Evolutionary conservation across 2,888 invertebrate genomes (phyloP), one percentile per base, ranked within the genome.

Genomic region (Agrochola macilenta): DNA sequence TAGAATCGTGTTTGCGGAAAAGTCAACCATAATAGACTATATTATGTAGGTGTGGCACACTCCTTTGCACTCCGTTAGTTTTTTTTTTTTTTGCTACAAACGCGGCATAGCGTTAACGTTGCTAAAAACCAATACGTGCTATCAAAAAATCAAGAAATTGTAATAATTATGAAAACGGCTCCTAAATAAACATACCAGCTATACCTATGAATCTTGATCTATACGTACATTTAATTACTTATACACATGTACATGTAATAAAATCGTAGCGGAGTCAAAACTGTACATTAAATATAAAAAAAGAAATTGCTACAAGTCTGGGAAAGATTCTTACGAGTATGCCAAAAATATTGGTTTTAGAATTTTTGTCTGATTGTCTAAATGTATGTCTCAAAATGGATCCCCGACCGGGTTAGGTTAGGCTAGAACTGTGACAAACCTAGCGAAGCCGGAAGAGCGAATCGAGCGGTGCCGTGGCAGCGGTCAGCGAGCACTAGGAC

Each of bases 51-150:
- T 9, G 35, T 11, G 7, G 46, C 14, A 14, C 14, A 5, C 23
- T 35, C 30, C 8, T 30, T n/a, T 68, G 49, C 46, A 35, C 46
- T n/a, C 8, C 4, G 66, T 49, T 17, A 17, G 5, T n/a, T 69
- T 69, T 69, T 20, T 26, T n/a, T 35, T 71, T 69, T 5, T 26
- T 52, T 52, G 52, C 23, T 26, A 54, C n/a, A 54, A 43, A 70
- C 7, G 17, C 54, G 14, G 5, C n/a, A n/a, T n/a, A n/a, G n/a
- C n/a, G n/a, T n/a, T n/a, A n/a, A n/a, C n/a, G n/a, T n/a, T n/a
- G n/a, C n/a, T n/a, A n/a, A n/a, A n/a, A n/a, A n/a, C n/a, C 70
- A 30, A 23, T 2, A 43, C 43, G 30, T 46, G 43, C 43, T 23
- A 64, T 23, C 0, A 39, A 54, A 4, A 23, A 23, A 64, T 5